phyloP scores from a whole-genome alignment of 2,888 invertebrate species.

The Pristionchus fissidentatus region DNA sequence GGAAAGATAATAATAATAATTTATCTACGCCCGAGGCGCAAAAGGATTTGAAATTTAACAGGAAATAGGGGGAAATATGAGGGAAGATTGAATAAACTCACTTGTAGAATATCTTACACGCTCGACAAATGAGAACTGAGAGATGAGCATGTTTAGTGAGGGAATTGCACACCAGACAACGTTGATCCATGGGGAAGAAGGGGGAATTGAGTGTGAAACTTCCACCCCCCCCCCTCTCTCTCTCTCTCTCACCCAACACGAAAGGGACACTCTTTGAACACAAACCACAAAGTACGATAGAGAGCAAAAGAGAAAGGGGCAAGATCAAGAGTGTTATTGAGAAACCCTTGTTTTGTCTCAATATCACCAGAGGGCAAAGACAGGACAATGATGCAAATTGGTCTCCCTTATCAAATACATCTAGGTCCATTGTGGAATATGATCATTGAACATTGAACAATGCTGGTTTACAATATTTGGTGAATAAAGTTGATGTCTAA shows the following conservation, averaged over 20 bases:
- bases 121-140: conserved; percentile 4
- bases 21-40: too few relatives aligned
- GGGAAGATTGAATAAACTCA: neutral
- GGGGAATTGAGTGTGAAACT: neutral
- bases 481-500: too few relatives aligned
- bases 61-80: neutral
- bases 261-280: neutral
- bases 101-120: conserved; percentile 32
- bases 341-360: too few relatives aligned
- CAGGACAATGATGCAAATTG: neutral
- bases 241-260: neutral
- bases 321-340: too few relatives aligned
- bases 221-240: neutral
- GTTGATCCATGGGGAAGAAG: neutral
- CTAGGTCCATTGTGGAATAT: conserved; percentile 1
- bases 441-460: neutral
- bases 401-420: too few relatives aligned
- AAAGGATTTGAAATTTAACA: neutral
- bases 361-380: neutral
- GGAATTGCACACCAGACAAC: neutral
- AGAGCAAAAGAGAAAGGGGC: neutral
- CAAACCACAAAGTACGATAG: neutral
- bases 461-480: neutral
- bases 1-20: too few relatives aligned
- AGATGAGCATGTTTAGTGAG: neutral